A percentile compares a stretch with the other conserved stretches of the same genome.
phyloP scores from a whole-genome alignment of 2,888 invertebrate genomes.

The Andrena minutula region DNA sequence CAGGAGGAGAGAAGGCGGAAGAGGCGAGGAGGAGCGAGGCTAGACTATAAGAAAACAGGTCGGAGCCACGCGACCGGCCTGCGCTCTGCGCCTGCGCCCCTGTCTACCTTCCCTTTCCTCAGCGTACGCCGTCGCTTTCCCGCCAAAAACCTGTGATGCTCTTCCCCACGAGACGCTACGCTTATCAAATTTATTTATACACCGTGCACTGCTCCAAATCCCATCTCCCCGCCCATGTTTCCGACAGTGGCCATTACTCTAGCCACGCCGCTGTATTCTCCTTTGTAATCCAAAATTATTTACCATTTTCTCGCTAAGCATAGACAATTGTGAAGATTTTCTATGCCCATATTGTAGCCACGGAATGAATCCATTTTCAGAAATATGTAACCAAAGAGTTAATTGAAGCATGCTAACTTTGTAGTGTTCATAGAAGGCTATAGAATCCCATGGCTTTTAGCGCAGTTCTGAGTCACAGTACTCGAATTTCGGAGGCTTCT shows the following conservation, averaged over 20 bases:
- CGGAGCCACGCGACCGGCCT: conserved; percentile 79
- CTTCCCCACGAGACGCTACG: conserved; percentile 53
- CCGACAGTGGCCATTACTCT: background rate
- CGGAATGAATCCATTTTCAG: background rate
- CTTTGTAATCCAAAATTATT: background rate
- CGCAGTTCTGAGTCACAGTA: conserved; percentile 24
- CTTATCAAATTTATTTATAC: conserved; percentile 25
- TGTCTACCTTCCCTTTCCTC: conserved; percentile 62
- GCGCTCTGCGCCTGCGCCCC: conserved; percentile 71
- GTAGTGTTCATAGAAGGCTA: background rate
- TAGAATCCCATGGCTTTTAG: background rate
- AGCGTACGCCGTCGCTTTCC: conserved; percentile 70
- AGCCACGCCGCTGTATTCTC: background rate
- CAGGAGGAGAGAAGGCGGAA: conserved; percentile 68
- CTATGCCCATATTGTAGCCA: background rate
- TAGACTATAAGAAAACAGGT: conserved; percentile 79
- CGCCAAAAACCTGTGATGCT: conserved; percentile 75
- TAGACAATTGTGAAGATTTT: no score
- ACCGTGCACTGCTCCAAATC: background rate
- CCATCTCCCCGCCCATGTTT: background rate
- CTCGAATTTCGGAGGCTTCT: background rate
- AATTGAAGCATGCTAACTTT: background rate
- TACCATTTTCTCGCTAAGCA: background rate
- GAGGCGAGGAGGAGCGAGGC: conserved; percentile 69
- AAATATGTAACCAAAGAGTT: background rate